Evolutionary conservation across 1,140 invertebrate genomes (phyloP).

Genomic region (Conopomorpha cramerella): DNA sequence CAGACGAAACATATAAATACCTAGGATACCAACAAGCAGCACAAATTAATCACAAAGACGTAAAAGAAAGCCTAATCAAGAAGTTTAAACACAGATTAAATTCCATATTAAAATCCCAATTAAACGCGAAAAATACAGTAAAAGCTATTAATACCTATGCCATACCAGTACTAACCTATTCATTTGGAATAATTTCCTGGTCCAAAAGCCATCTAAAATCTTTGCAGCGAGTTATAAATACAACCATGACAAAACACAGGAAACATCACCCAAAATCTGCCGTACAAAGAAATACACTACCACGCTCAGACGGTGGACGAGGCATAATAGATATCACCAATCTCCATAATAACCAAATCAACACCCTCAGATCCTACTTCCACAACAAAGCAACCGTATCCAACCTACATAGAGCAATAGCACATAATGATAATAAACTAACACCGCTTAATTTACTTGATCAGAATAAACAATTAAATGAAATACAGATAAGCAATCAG

Average conservation of each 20-base stretch:
- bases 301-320: neutral
- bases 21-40: neutral
- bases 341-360: neutral
- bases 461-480: neutral
- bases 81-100: neutral
- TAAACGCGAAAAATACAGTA: neutral
- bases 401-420: neutral
- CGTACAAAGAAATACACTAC: neutral
- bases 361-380: neutral
- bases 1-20: neutral
- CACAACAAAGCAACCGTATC: neutral
- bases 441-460: neutral
- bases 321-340: neutral
- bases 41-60: neutral
- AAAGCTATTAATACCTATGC: neutral
- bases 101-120: neutral
- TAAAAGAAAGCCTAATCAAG: neutral
- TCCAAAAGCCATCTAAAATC: neutral
- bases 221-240: neutral
- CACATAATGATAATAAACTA: neutral
- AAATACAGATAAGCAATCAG: neutral
- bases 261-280: neutral
- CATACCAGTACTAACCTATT: neutral
- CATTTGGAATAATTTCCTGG: neutral
- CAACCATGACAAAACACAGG: neutral